Base-by-base conservation (phyloP, 2,888 invertebrate species). In the Melieria omissa region DNA sequence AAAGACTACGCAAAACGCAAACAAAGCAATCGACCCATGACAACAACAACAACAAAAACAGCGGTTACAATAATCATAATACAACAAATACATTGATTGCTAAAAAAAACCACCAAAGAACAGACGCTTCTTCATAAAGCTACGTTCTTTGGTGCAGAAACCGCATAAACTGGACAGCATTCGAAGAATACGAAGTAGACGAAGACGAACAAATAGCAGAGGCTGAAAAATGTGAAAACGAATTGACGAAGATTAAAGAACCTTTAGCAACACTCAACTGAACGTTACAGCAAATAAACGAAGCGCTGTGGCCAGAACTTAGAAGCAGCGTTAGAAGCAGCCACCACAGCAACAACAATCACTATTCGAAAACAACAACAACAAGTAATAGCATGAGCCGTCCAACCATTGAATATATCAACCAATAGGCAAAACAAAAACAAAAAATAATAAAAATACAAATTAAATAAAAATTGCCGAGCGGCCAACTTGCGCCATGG, bases 241-340 rank as follows among this genome's bases (percentile, higher is more conserved):
- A 52, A 52, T 52, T 52, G 52, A 52, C 12, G 14, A 52, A 52
- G 52, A 52, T 52, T 52, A 52, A 52, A 52, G 52, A 52, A 52
- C 52, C 52, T 52, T 52, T 10, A 52, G 52, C 52, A 52, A n/a
- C 12, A 29, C 29, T 29, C 29, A 52, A 52, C 52, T 52, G 52
- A 29, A 29, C 29, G 29, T 29, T 29, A 29, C 29, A 29, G 29
- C 29, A 29, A 29, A 29, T 2, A 29, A 29, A 29, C 29, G 29
- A 29, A 29, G 29, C 29, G 29, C 29, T 29, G 29, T 29, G 29
- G 29, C 29, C 29, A 29, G 29, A 29, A 29, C 29, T 9, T 52
- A n/a, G 14, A 52, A 52, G 52, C 12, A 52, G 12, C 52, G 52
- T 52, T 52, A 8, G 52, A 52, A 52, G 14, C 14, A 52, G 12